These are phyloP conservation scores for Lepisosteus oculatus DNA, from an alignment of 2,113 vertebrate species.

Conservation along the genomic window DNA sequence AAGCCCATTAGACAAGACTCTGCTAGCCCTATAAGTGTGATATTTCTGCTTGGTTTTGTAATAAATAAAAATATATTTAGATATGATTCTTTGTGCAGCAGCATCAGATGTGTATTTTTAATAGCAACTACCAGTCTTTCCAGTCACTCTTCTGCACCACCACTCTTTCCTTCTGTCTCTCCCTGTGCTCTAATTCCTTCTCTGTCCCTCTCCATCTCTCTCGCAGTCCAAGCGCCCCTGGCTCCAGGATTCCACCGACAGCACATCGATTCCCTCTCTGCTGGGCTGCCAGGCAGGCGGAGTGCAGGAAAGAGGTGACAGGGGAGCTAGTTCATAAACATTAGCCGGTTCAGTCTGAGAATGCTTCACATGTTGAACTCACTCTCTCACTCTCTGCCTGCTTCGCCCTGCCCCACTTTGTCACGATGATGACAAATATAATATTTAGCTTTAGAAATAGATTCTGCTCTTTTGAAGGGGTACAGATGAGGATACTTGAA, in stretches of 20 bases:
- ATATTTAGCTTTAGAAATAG: too few relatives aligned
- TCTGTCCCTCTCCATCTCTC: background rate
- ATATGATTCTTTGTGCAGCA: background rate
- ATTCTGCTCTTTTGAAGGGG: too few relatives aligned
- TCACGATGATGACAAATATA: too few relatives aligned
- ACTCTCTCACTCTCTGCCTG: too few relatives aligned
- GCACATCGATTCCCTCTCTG: conserved; percentile 3
- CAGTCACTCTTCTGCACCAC: background rate
- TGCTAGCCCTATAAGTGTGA: conserved; percentile 1
- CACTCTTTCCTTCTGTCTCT: background rate
- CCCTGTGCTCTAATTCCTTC: background rate
- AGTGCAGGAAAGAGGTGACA: background rate
- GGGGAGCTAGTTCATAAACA: background rate
- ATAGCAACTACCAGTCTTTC: background rate
- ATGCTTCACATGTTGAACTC: background rate
- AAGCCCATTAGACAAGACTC: background rate
- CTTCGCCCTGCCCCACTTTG: too few relatives aligned
- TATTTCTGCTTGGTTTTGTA: background rate
- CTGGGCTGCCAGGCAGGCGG: background rate
- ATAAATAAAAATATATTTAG: background rate
- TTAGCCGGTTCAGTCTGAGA: background rate
- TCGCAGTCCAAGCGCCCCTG: background rate
- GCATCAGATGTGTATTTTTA: background rate
- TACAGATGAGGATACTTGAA: too few relatives aligned
- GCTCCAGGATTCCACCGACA: background rate